Conservation (phyloP, 2,113 vertebrate species). For the Salminus brasiliensis region DNA sequence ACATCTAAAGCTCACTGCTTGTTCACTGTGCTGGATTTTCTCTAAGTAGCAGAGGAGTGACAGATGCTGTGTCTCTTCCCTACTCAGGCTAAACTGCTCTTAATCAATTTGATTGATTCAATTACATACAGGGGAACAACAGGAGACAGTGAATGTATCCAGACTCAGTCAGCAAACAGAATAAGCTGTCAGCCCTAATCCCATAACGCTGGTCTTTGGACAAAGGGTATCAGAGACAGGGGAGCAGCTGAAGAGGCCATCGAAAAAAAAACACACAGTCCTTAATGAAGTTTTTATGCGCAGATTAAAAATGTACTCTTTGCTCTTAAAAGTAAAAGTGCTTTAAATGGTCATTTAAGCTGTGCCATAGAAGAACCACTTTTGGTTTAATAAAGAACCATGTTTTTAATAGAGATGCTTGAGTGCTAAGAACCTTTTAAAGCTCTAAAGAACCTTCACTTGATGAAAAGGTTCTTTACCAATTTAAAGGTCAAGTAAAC, state of each 20-base stretch:
- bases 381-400: no score
- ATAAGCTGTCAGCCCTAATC: slow-evolving; percentile 54
- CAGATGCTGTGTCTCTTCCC: slow-evolving; percentile 44
- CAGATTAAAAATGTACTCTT: neutral
- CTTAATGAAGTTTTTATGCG: slow-evolving; percentile 41
- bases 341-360: no score
- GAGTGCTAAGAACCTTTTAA: no score
- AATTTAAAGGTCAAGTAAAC: no score
- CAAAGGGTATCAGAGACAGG: slow-evolving; percentile 40
- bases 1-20: slow-evolving; percentile 29
- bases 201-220: slow-evolving; percentile 44
- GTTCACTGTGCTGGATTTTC: slow-evolving; percentile 34
- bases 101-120: slow-evolving; percentile 58
- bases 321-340: no score
- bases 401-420: no score
- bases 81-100: slow-evolving; percentile 19
- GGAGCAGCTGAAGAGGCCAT: slow-evolving; percentile 3
- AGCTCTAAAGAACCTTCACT: no score
- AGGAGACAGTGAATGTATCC: slow-evolving; percentile 47
- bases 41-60: slow-evolving; percentile 40
- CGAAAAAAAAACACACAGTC: slow-evolving; percentile 31
- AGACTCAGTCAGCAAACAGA: slow-evolving; percentile 47
- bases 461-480: no score
- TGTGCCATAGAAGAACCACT: no score
- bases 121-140: slow-evolving; percentile 50